A percentile compares a stretch with the other conserved stretches of the same genome.
Evolutionary conservation across 2,888 invertebrate genomes (phyloP).

Genomic region (Macaria notata): DNA sequence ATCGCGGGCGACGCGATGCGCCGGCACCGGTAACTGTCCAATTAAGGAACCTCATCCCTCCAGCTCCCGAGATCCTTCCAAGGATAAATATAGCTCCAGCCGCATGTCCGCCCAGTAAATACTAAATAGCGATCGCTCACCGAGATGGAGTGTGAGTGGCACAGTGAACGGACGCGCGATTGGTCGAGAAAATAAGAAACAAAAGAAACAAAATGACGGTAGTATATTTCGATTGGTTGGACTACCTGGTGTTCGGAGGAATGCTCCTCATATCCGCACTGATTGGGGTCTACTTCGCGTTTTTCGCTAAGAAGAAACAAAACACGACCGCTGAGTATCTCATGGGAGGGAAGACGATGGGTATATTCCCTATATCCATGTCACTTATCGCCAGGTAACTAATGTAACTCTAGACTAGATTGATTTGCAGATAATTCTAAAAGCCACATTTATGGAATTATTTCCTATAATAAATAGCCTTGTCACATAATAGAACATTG

Average conservation of each 20-base stretch:
- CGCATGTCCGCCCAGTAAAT: conserved; percentile 59
- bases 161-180: conserved; percentile 55
- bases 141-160: conserved; percentile 61
- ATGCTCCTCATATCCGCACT: conserved; percentile 85
- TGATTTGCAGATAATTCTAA: no score
- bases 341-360: conserved; percentile 89
- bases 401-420: neutral
- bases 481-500: no score
- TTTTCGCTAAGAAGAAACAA: conserved; percentile 85
- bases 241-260: conserved; percentile 85
- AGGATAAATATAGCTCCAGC: conserved; percentile 69
- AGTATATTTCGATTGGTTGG: conserved; percentile 83
- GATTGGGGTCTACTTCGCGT: conserved; percentile 87
- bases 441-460: no score
- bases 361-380: conserved; percentile 90
- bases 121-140: conserved; percentile 59
- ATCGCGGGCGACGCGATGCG: conserved; percentile 16
- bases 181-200: conserved; percentile 2
- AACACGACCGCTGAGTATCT: conserved; percentile 88
- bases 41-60: conserved; percentile 66
- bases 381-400: conserved; percentile 87
- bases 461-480: no score
- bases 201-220: conserved; percentile 49
- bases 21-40: conserved; percentile 59
- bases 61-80: conserved; percentile 63